Conservation (phyloP, 2,113 vertebrate genomes). For the Nymphicus hollandicus region DNA sequence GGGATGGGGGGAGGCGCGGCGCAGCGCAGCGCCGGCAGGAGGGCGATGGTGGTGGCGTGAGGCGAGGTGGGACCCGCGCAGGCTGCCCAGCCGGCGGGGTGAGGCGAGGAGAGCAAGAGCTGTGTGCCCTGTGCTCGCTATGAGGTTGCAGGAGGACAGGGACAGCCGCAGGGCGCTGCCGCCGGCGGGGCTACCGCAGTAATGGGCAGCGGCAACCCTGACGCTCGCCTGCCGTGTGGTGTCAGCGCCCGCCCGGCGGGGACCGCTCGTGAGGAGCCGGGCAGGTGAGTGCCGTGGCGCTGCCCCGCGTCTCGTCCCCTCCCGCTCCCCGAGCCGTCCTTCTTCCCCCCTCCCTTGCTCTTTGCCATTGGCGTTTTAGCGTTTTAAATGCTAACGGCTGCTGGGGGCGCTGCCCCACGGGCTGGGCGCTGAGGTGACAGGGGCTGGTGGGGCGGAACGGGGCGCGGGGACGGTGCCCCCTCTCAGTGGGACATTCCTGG, state of each 20-base stretch:
- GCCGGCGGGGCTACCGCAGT: background rate
- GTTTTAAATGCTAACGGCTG: background rate
- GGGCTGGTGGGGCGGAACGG: background rate
- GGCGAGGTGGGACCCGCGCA: background rate
- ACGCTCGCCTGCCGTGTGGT: background rate
- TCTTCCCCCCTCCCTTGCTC: background rate
- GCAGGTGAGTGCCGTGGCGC: conserved; percentile 48
- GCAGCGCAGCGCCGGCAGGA: background rate
- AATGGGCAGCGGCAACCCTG: conserved; percentile 11
- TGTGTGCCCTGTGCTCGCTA: conserved; percentile 19
- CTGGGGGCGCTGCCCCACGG: background rate
- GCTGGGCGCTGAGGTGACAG: background rate
- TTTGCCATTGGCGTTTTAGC: background rate
- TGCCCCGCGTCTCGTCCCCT: background rate
- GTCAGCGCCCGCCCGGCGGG: background rate
- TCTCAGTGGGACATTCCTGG: fast-evolving
- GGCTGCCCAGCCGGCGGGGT: background rate
- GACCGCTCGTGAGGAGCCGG: background rate
- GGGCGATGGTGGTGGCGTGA: conserved; percentile 2
- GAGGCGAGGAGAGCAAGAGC: background rate
- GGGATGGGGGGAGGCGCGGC: background rate
- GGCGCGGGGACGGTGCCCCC: background rate
- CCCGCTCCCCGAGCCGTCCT: background rate
- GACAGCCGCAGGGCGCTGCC: conserved; percentile 41
- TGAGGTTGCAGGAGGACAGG: conserved; percentile 40